These are phyloP conservation scores for Ctenochaetus hawaiiensis DNA, from an alignment of 2,797 vertebrate genomes.

Conservation along the genomic window DNA sequence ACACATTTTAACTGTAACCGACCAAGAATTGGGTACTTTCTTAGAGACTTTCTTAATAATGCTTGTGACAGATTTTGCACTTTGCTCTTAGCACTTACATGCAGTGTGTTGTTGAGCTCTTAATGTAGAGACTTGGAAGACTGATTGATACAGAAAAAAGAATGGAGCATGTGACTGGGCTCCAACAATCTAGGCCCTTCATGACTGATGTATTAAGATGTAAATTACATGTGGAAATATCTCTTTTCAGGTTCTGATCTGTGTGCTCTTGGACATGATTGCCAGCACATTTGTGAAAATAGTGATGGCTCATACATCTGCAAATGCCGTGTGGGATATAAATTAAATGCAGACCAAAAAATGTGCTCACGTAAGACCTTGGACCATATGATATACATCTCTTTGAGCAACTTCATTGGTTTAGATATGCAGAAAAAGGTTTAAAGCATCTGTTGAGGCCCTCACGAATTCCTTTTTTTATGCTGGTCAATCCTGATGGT, in stretches of 20 bases:
- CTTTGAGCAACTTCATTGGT: background rate
- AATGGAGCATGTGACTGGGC: background rate
- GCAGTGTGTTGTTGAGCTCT: background rate
- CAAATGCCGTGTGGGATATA: slow-evolving; percentile 82
- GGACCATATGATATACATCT: background rate
- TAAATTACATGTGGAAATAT: slow-evolving; percentile 26
- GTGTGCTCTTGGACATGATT: slow-evolving; percentile 81
- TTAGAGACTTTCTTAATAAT: background rate
- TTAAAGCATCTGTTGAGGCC: background rate
- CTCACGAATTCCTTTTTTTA: background rate
- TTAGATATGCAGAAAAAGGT: background rate
- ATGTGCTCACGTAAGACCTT: slow-evolving; percentile 84
- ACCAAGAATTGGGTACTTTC: background rate
- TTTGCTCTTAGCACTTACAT: background rate
- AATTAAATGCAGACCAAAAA: slow-evolving; percentile 82
- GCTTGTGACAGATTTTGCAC: background rate
- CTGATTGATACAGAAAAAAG: background rate
- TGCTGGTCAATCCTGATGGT: background rate
- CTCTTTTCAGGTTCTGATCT: slow-evolving; percentile 56
- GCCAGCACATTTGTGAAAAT: slow-evolving; percentile 85
- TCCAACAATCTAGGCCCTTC: background rate
- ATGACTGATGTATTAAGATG: slow-evolving; percentile 1
- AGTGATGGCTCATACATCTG: slow-evolving; percentile 77
- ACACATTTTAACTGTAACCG: background rate
- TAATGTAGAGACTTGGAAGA: background rate